A percentile compares a stretch with the other conserved stretches of the same genome.
Conservation (phyloP, 2,797 vertebrate species). For the Fringilla coelebs region DNA sequence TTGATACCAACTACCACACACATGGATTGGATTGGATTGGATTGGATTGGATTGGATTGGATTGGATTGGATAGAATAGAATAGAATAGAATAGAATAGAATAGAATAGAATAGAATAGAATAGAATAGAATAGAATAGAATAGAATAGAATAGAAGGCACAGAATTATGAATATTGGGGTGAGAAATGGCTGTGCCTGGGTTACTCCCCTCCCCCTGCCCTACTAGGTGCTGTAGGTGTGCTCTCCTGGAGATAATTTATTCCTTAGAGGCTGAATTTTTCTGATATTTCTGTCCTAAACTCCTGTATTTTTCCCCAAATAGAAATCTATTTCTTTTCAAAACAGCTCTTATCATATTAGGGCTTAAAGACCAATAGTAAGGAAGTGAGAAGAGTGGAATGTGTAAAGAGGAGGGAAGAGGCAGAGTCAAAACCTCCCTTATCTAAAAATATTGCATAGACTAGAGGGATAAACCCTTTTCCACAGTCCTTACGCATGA, state of each 20-base stretch:
- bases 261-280: rapidly evolving
- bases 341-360: neutral
- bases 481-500: rapidly evolving
- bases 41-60: too few species aligned
- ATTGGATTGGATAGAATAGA: too few species aligned
- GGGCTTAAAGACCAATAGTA: neutral
- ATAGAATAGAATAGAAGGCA: neutral
- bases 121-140: too few species aligned
- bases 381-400: rapidly evolving
- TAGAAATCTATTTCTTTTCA: neutral
- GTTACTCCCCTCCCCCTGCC: neutral
- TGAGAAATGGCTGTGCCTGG: neutral
- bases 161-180: neutral
- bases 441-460: neutral
- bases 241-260: rapidly evolving
- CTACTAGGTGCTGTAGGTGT: neutral
- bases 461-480: neutral
- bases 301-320: neutral
- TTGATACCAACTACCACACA: neutral
- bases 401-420: neutral
- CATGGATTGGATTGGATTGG: too few species aligned
- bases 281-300: neutral
- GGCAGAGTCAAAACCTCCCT: neutral
- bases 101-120: too few species aligned
- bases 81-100: too few species aligned